These are phyloP conservation scores for Zygaena filipendulae DNA, from an alignment of 2,888 invertebrate species.

Conservation along the genomic window DNA sequence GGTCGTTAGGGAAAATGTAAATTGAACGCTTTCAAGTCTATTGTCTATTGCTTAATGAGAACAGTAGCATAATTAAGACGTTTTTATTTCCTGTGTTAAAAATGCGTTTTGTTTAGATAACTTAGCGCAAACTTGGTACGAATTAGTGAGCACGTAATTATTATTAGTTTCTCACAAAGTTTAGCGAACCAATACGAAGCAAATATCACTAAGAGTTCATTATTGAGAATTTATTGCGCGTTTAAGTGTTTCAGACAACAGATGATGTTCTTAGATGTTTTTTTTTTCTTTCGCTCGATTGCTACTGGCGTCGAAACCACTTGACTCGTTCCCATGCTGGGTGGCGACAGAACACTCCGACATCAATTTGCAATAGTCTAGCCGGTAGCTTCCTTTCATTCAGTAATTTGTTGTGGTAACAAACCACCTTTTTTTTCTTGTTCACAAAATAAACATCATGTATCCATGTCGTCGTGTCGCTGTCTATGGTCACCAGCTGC, in stretches of 20 bases:
- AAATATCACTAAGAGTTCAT: neutral
- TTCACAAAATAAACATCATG: conserved; percentile 24
- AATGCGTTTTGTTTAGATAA: no score
- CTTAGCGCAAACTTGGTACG: no score
- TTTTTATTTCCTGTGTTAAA: conserved; percentile 17
- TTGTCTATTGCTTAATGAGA: conserved; percentile 37
- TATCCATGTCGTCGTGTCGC: conserved; percentile 22
- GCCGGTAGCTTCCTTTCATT: conserved; percentile 43
- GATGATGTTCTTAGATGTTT: conserved; percentile 29
- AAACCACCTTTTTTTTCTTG: no score
- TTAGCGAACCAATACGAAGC: no score
- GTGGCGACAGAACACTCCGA: conserved; percentile 63
- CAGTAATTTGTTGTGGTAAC: conserved; percentile 24
- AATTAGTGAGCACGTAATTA: no score
- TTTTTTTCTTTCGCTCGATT: no score
- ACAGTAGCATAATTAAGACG: conserved; percentile 48
- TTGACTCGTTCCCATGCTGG: conserved; percentile 54
- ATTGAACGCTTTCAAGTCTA: conserved; percentile 44
- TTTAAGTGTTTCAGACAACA: conserved; percentile 28
- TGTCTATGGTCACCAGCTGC: conserved; percentile 36
- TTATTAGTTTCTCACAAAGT: no score
- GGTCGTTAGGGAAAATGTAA: conserved; percentile 31
- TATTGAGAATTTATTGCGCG: conserved; percentile 35
- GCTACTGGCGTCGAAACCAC: conserved; percentile 40
- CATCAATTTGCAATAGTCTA: conserved; percentile 62